Evolutionary conservation across 2,888 invertebrate genomes (phyloP).

Genomic region (Notodonta ziczac): DNA sequence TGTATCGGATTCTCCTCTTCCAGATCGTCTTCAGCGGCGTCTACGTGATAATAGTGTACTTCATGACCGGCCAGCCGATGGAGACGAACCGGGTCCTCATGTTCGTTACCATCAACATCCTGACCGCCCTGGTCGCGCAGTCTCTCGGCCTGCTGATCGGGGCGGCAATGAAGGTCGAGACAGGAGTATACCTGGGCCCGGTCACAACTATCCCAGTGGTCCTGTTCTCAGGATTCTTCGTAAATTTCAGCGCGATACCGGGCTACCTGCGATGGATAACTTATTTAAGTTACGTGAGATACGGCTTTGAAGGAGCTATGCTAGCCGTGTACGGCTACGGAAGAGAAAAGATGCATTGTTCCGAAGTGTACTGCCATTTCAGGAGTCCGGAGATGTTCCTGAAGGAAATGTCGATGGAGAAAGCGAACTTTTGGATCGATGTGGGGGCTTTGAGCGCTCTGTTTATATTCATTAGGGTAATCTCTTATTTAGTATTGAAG

Average conservation of each 20-base stretch:
- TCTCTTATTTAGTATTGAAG: slow-evolving; percentile 93
- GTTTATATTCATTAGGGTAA: slow-evolving; percentile 90
- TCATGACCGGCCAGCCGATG: slow-evolving; percentile 97
- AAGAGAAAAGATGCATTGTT: slow-evolving; percentile 92
- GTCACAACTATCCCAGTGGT: slow-evolving; percentile 96
- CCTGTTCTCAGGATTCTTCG: slow-evolving; percentile 97
- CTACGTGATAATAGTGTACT: slow-evolving; percentile 96
- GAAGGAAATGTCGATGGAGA: slow-evolving; percentile 93
- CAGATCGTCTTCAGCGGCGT: slow-evolving; percentile 94
- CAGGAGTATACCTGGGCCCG: slow-evolving; percentile 91
- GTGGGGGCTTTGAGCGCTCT: slow-evolving; percentile 92
- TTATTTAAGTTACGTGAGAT: slow-evolving; percentile 94
- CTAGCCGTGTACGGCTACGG: slow-evolving; percentile 95
- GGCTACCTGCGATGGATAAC: slow-evolving; percentile 94
- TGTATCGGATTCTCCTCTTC: slow-evolving; percentile 38
- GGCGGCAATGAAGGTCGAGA: slow-evolving; percentile 94
- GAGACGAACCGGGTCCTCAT: slow-evolving; percentile 92
- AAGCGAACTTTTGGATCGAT: slow-evolving; percentile 92
- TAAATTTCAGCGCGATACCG: slow-evolving; percentile 96
- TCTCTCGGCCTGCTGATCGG: slow-evolving; percentile 96
- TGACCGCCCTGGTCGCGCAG: slow-evolving; percentile 96
- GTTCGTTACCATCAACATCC: slow-evolving; percentile 89
- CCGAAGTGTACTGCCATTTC: slow-evolving; percentile 92
- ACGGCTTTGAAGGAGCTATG: slow-evolving; percentile 97
- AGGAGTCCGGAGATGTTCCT: slow-evolving; percentile 92